Evolutionary conservation across 2,888 invertebrate genomes (phyloP).

Genomic region (Pseudolycoriella hygida): DNA sequence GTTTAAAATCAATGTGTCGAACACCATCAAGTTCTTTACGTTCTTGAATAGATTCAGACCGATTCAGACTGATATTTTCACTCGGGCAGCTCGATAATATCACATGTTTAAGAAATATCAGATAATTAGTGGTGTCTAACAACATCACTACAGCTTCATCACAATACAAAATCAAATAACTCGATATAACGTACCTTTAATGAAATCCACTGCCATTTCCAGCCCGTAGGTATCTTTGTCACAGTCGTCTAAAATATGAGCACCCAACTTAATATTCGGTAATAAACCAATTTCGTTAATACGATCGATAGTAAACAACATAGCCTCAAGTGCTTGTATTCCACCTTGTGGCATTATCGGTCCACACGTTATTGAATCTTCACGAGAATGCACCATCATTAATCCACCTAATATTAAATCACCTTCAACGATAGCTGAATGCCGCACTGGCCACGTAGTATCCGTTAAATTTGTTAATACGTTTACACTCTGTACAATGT

Average conservation of each 20-base stretch:
- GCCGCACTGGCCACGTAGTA: constrained; percentile 60
- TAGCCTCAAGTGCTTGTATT: constrained; percentile 74
- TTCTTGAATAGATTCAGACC: no score
- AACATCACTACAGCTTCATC: neutral
- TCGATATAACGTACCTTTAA: constrained; percentile 57
- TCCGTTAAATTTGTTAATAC: constrained; percentile 13
- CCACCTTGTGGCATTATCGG: constrained; percentile 90
- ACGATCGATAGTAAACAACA: constrained; percentile 77
- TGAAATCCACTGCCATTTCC: constrained; percentile 92
- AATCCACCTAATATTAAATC: constrained; percentile 77
- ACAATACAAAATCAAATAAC: neutral
- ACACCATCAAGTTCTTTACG: no score
- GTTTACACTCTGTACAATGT: neutral
- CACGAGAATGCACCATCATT: constrained; percentile 90
- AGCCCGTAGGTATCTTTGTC: constrained; percentile 91
- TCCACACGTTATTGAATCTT: constrained; percentile 75
- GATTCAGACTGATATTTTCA: no score
- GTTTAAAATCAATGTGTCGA: no score
- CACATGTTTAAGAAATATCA: no score
- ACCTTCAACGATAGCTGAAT: constrained; percentile 74
- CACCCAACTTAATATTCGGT: constrained; percentile 66
- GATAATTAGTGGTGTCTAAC: no score
- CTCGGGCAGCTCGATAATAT: no score
- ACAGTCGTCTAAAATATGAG: constrained; percentile 83
- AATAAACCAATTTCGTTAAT: constrained; percentile 50